A percentile compares a stretch with the other conserved stretches of the same genome.
Evolutionary conservation across 2,888 invertebrate species (phyloP).

Genomic region (Bruchidius siliquastri): DNA sequence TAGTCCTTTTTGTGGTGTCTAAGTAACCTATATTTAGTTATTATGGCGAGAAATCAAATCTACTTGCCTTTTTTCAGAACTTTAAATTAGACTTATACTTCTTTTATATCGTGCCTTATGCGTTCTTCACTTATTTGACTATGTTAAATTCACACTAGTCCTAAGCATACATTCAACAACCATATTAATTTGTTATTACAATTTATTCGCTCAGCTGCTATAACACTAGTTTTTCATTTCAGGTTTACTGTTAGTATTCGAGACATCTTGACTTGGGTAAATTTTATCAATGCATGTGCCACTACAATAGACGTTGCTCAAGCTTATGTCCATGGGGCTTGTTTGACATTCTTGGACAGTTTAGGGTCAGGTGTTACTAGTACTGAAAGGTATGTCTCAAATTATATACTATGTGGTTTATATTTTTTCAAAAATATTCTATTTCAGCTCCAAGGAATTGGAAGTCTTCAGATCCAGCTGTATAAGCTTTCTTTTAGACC

Average conservation of each 20-base stretch:
- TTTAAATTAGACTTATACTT: no score
- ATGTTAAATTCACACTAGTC: no score
- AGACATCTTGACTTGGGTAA: constrained; percentile 88
- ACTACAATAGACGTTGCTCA: constrained; percentile 50
- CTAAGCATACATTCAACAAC: no score
- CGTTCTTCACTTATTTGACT: no score
- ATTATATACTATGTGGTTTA: no score
- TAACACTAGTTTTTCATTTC: constrained; percentile 36
- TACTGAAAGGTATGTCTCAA: constrained; percentile 54
- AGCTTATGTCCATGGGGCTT: constrained; percentile 86
- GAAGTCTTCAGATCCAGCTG: constrained; percentile 49
- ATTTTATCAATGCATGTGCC: constrained; percentile 72
- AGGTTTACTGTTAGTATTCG: constrained; percentile 84
- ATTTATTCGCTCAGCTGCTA: no score
- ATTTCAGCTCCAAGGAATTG: constrained; percentile 30
- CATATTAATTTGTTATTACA: no score
- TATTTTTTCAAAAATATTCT: neutral
- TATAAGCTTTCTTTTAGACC: constrained; percentile 54
- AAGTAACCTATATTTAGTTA: no score
- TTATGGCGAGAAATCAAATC: no score
- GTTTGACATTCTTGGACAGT: constrained; percentile 86
- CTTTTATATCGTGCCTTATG: no score
- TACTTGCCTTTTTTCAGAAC: no score
- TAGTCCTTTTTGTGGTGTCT: no score
- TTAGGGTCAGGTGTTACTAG: constrained; percentile 80